Evolutionary conservation across 1,140 invertebrate species (phyloP), one percentile per base, ranked within the genome.

Genomic region (Bombus haemorrhoidalis): DNA sequence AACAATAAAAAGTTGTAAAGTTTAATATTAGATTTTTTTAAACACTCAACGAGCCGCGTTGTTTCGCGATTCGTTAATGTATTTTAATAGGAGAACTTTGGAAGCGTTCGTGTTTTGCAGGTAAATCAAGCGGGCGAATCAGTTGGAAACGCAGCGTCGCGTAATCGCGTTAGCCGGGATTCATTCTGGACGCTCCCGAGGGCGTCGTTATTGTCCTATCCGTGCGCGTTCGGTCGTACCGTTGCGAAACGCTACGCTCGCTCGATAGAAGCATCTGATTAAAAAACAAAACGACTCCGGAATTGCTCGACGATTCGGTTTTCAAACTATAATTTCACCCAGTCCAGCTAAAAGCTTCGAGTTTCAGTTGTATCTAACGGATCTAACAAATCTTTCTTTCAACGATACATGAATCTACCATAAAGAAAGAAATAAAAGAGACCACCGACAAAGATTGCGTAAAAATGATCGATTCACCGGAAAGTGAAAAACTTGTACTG

Each of bases 151-250:
- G 87, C 83, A 72, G 85, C 90, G 84, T 86, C 91, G 81, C 87
- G 87, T 94, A 94, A 94, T 94, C 92, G 90, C 87, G 92, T 94
- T 94, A 93, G 80, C 87, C 53, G 75, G 71, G 80, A 86, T 89
- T 89, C 85, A 89, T 89, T 80, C 80, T 80, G 78, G 62, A 81
- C 83, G 72, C 89, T 93, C 92, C 93, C 69, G 73, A 78, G 94
- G 91, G 93, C 37, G 82, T 90, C 88, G 89, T 90, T 90, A 90
- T 90, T 85, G 78, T 87, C 75, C 78, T 66, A 83, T 87, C 62
- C 85, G 80, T 79, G 77, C 76, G 81, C 64, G 72, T 75, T 80
- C 64, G 69, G 59, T 72, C 78, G 41, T 66, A 18, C 59, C 39
- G 80, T 28, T 68, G 34, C 43, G 64, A 77, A 77, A 69, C 9